These are phyloP conservation scores for Physocephala rufipes DNA, from an alignment of 2,888 invertebrate genomes.

Conservation along the genomic window DNA sequence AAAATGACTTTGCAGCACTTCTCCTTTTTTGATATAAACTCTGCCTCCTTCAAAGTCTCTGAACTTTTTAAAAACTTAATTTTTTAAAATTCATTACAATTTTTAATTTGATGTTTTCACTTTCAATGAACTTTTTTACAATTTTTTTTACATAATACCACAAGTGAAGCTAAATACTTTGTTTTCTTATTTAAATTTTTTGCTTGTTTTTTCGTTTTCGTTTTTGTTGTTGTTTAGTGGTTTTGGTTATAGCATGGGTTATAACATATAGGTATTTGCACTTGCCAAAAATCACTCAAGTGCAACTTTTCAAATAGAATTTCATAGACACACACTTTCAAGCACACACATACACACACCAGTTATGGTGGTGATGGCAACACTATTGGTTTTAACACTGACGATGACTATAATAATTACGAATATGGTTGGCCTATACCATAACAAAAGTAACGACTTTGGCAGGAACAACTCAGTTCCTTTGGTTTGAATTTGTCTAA, in stretches of 20 bases:
- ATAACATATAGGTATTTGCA: conserved; percentile 49
- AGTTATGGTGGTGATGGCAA: not conserved
- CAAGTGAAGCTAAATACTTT: no score
- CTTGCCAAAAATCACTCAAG: conserved; percentile 61
- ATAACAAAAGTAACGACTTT: not conserved
- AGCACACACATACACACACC: conserved; percentile 39
- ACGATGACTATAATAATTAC: no score
- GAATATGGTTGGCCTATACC: no score
- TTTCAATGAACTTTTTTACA: conserved; percentile 37
- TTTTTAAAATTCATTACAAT: conserved; percentile 9
- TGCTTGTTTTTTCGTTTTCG: conserved; percentile 31
- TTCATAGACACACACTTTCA: conserved; percentile 26
- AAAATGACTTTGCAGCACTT: conserved; percentile 17
- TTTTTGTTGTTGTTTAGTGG: conserved; percentile 33
- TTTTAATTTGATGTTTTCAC: conserved; percentile 32
- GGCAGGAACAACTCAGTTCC: no score
- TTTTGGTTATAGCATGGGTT: no score
- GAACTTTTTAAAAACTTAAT: not conserved
- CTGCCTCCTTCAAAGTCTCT: conserved; percentile 7
- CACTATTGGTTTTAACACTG: no score
- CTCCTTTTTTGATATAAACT: not conserved
- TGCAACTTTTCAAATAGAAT: conserved; percentile 60
- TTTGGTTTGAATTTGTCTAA: no score
- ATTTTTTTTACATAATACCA: conserved; percentile 30
- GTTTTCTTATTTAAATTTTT: conserved; percentile 12